phyloP scores from a whole-genome alignment of 2,888 invertebrate species.

The Hirtodrosophila confusa region DNA sequence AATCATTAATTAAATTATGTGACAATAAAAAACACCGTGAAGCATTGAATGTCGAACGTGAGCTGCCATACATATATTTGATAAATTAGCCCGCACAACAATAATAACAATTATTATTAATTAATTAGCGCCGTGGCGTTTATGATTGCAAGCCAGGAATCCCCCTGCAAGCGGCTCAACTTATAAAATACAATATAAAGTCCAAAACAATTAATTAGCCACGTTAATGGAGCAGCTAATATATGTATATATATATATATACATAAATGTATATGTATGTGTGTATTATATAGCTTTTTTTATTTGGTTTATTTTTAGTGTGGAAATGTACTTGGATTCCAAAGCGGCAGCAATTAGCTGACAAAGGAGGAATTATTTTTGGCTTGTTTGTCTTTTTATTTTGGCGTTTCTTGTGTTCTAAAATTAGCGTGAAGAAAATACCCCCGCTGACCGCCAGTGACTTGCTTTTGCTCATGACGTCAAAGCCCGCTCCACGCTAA shows the following conservation, averaged over 20 bases:
- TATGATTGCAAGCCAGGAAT: conserved; percentile 26
- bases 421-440: conserved; percentile 51
- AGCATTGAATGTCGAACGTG: conserved; percentile 28
- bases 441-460: conserved; percentile 24
- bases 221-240: conserved; percentile 19
- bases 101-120: conserved; percentile 35
- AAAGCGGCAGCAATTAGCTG: conserved; percentile 32
- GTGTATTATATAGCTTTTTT: conserved; percentile 9
- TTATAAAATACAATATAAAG: conserved; percentile 4
- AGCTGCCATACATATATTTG: conserved; percentile 12
- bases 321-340: conserved; percentile 29
- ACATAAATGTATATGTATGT: background rate
- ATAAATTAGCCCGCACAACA: conserved; percentile 43
- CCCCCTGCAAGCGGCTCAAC: conserved; percentile 26
- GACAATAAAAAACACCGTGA: conserved; percentile 59
- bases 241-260: background rate
- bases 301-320: conserved; percentile 46
- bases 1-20: conserved; percentile 73
- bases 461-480: conserved; percentile 60
- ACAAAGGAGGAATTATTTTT: conserved; percentile 49
- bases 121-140: conserved; percentile 50
- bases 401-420: conserved; percentile 28
- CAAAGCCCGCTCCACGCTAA: conserved; percentile 57
- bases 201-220: conserved; percentile 39
- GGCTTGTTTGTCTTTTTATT: conserved; percentile 38